Conservation (phyloP, 92 coral and sea anemone species). For the Actinernus sp. region DNA sequence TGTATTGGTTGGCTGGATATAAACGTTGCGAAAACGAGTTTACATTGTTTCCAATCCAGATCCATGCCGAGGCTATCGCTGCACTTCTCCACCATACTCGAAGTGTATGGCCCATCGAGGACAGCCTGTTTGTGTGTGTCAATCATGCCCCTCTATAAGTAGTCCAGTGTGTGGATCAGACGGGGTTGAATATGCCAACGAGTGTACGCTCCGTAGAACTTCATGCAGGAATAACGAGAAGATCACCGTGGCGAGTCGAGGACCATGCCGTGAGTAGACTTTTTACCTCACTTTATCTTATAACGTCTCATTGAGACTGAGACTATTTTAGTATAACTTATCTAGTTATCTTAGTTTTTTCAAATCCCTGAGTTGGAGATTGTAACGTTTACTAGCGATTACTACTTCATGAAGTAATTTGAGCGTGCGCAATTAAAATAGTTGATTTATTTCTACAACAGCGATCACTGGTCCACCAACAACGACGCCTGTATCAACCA, state of each 20-base stretch:
- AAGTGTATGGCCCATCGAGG: slow-evolving; percentile 48
- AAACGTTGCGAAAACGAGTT: not conserved
- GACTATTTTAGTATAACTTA: too few relatives aligned
- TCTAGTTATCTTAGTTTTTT: too few relatives aligned
- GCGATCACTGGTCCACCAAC: slow-evolving; percentile 4
- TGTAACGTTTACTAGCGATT: too few relatives aligned
- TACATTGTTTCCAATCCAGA: not conserved
- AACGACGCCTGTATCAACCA: not conserved
- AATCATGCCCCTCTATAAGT: slow-evolving; percentile 28
- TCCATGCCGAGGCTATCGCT: slow-evolving; percentile 1
- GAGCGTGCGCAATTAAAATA: too few relatives aligned
- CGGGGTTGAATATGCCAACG: slow-evolving; percentile 68
- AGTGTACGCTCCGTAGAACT: slow-evolving; percentile 36
- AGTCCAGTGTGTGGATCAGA: slow-evolving; percentile 81
- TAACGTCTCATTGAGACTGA: too few relatives aligned
- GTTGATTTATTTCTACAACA: not conserved
- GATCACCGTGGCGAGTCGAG: slow-evolving; percentile 31
- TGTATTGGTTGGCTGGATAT: too few relatives aligned
- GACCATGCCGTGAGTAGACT: slow-evolving; percentile 31
- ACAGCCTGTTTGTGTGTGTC: slow-evolving; percentile 69
- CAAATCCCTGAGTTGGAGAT: too few relatives aligned
- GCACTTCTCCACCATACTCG: slow-evolving; percentile 39
- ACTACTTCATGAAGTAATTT: too few relatives aligned
- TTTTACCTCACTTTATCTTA: too few relatives aligned
- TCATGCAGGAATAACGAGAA: slow-evolving; percentile 50